Evolutionary conservation across 2,888 invertebrate genomes (phyloP).

Genomic region (Hylaea fasciaria): DNA sequence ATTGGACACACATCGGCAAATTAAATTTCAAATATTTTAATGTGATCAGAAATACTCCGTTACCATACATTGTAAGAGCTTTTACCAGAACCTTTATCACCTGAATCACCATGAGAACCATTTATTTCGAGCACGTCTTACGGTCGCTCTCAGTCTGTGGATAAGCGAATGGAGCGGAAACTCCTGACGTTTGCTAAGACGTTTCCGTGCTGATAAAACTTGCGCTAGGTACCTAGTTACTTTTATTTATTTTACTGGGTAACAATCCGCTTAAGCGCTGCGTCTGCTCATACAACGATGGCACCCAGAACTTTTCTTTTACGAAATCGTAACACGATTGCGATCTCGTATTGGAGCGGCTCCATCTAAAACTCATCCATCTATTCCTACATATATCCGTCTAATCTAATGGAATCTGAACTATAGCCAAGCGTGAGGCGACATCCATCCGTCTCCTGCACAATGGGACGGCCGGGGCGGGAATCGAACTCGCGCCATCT

Average conservation of each 20-base stretch:
- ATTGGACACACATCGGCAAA: too few species aligned
- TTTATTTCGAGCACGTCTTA: slow-evolving; percentile 8
- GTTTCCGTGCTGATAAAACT: slow-evolving; percentile 8
- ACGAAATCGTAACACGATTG: background rate
- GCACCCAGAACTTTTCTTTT: too few species aligned
- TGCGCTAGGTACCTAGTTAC: background rate
- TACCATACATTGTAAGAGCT: background rate
- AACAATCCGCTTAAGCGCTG: too few species aligned
- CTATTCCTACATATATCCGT: background rate
- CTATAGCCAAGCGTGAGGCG: slow-evolving; percentile 20
- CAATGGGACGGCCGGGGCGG: slow-evolving; percentile 50
- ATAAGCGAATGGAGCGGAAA: slow-evolving; percentile 13
- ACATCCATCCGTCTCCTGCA: slow-evolving; percentile 62
- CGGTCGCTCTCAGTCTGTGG: slow-evolving; percentile 1
- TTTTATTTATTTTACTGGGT: too few species aligned
- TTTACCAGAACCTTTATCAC: background rate
- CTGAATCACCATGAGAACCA: background rate
- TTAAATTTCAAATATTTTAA: too few species aligned
- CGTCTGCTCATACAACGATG: too few species aligned
- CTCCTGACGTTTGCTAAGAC: slow-evolving; percentile 3
- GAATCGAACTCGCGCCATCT: slow-evolving; percentile 51
- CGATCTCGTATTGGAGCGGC: background rate
- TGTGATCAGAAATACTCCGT: too few species aligned
- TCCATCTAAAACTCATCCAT: slow-evolving; percentile 13
- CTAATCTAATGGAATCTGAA: slow-evolving; percentile 6